phyloP scores from a whole-genome alignment of 2,888 invertebrate genomes.

The Trachelus iudaicus region DNA sequence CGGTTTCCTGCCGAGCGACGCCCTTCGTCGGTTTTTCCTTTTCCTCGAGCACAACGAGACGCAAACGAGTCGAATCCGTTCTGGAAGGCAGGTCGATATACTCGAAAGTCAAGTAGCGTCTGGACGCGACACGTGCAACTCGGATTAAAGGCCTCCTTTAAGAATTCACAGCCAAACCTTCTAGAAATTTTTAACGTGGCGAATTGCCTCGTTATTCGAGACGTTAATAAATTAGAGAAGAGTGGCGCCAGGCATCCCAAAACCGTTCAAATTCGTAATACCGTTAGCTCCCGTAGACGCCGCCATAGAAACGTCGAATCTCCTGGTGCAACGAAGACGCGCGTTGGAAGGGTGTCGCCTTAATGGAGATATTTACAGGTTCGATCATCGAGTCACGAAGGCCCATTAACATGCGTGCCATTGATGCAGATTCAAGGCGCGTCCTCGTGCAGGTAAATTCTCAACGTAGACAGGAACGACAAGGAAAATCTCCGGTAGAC shows the following conservation, averaged over 20 bases:
- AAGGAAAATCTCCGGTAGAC: not conserved
- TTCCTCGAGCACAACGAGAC: not conserved
- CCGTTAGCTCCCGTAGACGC: not conserved
- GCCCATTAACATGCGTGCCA: constrained; percentile 45
- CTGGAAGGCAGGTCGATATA: not conserved
- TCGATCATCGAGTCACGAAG: constrained; percentile 37
- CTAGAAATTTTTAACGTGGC: not conserved
- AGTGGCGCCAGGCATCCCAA: not conserved
- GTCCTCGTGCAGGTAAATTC: not conserved
- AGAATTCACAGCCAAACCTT: not conserved
- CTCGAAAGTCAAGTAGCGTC: not conserved
- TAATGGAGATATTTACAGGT: constrained; percentile 57
- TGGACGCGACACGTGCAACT: not conserved
- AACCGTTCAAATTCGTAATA: not conserved
- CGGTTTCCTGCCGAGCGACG: not conserved
- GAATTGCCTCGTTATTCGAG: not conserved
- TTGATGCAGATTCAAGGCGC: constrained; percentile 28
- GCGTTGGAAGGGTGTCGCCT: constrained; percentile 26
- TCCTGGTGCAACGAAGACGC: not conserved
- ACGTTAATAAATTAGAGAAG: not conserved
- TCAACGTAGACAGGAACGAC: not conserved
- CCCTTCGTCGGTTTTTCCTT: not conserved
- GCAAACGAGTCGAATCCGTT: not conserved
- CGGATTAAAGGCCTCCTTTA: not conserved
- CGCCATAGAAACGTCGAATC: not conserved